phyloP scores from a whole-genome alignment of 2,113 vertebrate species.

The Hyaena hyaena region DNA sequence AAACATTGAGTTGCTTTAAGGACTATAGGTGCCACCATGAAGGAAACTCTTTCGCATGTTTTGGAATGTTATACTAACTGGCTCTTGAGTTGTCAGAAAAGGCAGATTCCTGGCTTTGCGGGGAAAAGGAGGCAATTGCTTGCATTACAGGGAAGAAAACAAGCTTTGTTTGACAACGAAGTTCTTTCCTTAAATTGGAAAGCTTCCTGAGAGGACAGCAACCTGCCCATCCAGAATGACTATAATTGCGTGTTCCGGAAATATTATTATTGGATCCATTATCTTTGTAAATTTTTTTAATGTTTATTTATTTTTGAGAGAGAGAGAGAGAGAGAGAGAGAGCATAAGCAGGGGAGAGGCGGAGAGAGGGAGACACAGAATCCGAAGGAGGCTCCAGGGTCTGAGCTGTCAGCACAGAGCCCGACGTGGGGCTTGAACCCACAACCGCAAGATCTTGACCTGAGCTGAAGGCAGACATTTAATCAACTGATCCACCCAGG shows the following conservation, averaged over 20 bases:
- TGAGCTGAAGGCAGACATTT: too few relatives aligned
- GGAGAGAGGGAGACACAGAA: too few relatives aligned
- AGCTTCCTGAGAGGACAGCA: constrained; percentile 68
- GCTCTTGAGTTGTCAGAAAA: constrained; percentile 62
- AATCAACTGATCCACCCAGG: too few relatives aligned
- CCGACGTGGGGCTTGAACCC: too few relatives aligned
- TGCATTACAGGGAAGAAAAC: constrained; percentile 61
- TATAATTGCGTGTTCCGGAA: constrained; percentile 66
- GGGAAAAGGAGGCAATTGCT: constrained; percentile 50
- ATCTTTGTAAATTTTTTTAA: too few relatives aligned
- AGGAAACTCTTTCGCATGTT: constrained; percentile 49
- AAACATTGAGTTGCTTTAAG: background rate
- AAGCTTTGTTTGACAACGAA: constrained; percentile 79
- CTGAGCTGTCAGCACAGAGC: too few relatives aligned
- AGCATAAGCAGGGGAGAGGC: too few relatives aligned
- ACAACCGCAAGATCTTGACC: too few relatives aligned
- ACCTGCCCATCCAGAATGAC: constrained; percentile 81
- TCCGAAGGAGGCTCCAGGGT: too few relatives aligned
- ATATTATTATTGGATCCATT: constrained; percentile 48
- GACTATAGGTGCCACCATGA: background rate
- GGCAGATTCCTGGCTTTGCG: constrained; percentile 65
- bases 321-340: too few relatives aligned
- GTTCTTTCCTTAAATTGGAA: constrained; percentile 71
- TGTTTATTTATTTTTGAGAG: too few relatives aligned
- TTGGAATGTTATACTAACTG: constrained; percentile 27